Evolutionary conservation across 2,797 vertebrate species (phyloP).

Genomic region (Micrastur ruficollis): DNA sequence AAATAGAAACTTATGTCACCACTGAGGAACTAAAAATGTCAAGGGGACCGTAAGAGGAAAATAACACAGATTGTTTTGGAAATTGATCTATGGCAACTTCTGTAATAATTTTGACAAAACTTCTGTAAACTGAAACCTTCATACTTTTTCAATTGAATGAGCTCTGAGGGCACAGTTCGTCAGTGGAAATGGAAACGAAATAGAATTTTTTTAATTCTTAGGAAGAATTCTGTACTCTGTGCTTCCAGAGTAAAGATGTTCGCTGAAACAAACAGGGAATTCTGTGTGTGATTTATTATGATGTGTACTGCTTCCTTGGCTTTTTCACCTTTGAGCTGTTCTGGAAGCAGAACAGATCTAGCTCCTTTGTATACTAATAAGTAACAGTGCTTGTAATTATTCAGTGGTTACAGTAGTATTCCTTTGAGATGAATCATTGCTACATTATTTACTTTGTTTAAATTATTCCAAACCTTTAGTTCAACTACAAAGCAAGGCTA

Average conservation of each 20-base stretch:
- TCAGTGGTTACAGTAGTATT: constrained; percentile 62
- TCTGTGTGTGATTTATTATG: constrained; percentile 70
- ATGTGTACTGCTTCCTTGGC: constrained; percentile 55
- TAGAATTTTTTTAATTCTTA: constrained; percentile 4
- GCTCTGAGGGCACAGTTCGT: constrained; percentile 60
- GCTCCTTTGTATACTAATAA: constrained; percentile 77
- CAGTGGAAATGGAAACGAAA: constrained; percentile 67
- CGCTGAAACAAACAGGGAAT: constrained; percentile 16
- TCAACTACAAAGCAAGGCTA: not conserved
- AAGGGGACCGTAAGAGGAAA: constrained; percentile 44
- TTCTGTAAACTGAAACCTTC: constrained; percentile 60
- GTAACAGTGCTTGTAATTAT: constrained; percentile 70
- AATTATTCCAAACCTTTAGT: constrained; percentile 53
- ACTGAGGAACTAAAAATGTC: constrained; percentile 38
- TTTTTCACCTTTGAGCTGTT: constrained; percentile 69
- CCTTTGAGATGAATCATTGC: constrained; percentile 71
- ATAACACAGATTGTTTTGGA: constrained; percentile 44
- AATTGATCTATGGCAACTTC: constrained; percentile 38
- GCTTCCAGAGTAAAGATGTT: constrained; percentile 55
- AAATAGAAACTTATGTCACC: not conserved
- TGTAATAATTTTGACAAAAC: constrained; percentile 54
- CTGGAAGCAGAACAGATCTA: constrained; percentile 63
- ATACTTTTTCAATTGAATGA: constrained; percentile 30
- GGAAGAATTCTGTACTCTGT: constrained; percentile 17
- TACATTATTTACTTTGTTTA: constrained; percentile 69